phyloP scores from a whole-genome alignment of 2,797 vertebrate species.

The Sebastes itinus region DNA sequence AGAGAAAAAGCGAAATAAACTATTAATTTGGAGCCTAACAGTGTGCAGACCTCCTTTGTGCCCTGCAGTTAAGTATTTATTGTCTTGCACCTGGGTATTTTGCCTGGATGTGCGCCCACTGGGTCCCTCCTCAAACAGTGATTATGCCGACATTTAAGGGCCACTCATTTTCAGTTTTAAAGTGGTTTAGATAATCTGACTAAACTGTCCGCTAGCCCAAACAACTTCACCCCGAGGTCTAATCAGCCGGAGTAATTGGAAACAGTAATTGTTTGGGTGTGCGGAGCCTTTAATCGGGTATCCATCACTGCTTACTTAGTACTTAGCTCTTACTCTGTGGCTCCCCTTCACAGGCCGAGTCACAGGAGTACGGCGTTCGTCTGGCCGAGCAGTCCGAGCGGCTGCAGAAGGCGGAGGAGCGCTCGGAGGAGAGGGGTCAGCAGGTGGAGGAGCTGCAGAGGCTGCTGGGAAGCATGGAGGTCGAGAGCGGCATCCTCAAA shows the following conservation, averaged over 20 bases:
- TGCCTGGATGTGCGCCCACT: too few relatives aligned
- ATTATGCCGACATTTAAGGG: neutral
- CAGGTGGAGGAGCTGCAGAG: slow-evolving; percentile 85
- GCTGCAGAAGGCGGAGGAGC: slow-evolving; percentile 75
- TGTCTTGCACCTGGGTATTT: neutral
- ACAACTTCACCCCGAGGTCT: neutral
- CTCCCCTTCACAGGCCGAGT: slow-evolving; percentile 65
- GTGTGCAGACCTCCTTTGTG: neutral
- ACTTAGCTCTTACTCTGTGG: neutral
- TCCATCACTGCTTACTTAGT: neutral
- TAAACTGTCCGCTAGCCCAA: neutral
- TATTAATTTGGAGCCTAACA: neutral
- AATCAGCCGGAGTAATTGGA: neutral
- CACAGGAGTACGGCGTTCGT: slow-evolving; percentile 67
- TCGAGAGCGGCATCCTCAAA: slow-evolving; percentile 83
- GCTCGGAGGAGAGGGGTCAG: slow-evolving; percentile 65
- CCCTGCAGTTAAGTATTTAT: neutral
- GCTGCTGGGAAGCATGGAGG: slow-evolving; percentile 83
- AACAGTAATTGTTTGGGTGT: neutral
- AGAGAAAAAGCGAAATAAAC: neutral
- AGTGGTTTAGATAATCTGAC: neutral
- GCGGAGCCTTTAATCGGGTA: neutral
- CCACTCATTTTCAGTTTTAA: neutral
- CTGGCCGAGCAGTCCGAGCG: slow-evolving; percentile 73
- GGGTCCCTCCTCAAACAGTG: neutral